Percentiles rank a stretch among this genome's conserved stretches.
Evolutionary conservation across 53 echinoderm and acorn worm species (phyloP).

Genomic region (Glandiceps talaboti): DNA sequence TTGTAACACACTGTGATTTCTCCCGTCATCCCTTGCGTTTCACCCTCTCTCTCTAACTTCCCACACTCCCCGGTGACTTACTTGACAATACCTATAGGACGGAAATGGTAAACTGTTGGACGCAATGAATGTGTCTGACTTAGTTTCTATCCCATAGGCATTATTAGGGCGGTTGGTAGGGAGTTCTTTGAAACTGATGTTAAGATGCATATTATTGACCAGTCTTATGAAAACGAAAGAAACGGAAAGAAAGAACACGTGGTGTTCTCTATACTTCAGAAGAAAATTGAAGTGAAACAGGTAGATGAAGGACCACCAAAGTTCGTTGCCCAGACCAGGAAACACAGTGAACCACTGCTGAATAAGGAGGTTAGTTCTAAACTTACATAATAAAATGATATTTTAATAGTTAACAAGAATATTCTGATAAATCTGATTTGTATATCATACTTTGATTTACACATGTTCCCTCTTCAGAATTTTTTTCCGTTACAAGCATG

Average conservation of each 20-base stretch:
- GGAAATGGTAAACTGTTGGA: not conserved
- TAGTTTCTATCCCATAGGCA: slow-evolving; percentile 28
- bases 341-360: slow-evolving; percentile 29
- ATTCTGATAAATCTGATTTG: too few species aligned
- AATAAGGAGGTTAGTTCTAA: slow-evolving; percentile 67
- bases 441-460: too few species aligned
- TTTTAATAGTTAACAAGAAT: too few species aligned
- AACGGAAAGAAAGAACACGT: slow-evolving; percentile 99
- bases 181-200: slow-evolving; percentile 89
- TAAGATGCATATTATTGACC: slow-evolving; percentile 64
- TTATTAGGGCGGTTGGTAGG: slow-evolving; percentile 85
- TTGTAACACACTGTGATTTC: too few species aligned
- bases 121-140: not conserved
- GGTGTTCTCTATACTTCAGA: slow-evolving; percentile 79
- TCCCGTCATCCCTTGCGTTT: too few species aligned
- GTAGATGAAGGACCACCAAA: slow-evolving; percentile 31
- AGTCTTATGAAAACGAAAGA: slow-evolving; percentile 83
- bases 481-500: too few species aligned
- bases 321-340: slow-evolving; percentile 34
- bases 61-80: too few species aligned
- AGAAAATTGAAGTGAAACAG: slow-evolving; percentile 13
- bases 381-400: too few species aligned
- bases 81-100: not conserved
- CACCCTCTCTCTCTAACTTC: too few species aligned
- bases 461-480: too few species aligned